phyloP scores from a whole-genome alignment of 2,113 vertebrate genomes.

The Hippocampus zosterae region DNA sequence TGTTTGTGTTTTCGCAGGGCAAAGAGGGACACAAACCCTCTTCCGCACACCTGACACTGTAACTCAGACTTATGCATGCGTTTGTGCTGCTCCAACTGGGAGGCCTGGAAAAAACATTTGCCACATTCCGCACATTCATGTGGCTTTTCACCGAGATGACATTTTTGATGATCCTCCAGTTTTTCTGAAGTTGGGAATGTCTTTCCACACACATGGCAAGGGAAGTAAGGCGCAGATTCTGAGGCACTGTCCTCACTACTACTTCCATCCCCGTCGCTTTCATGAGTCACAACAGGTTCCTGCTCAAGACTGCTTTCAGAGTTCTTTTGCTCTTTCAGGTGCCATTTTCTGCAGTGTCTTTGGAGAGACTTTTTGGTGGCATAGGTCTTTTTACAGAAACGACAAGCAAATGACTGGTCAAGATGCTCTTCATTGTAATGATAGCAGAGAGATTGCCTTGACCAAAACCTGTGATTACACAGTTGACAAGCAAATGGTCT shows the following conservation, averaged over 20 bases:
- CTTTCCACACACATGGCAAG: slow-evolving; percentile 77
- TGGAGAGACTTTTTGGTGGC: slow-evolving; percentile 52
- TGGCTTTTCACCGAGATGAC: slow-evolving; percentile 76
- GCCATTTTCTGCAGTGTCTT: slow-evolving; percentile 61
- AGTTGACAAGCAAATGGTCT: slow-evolving; percentile 58
- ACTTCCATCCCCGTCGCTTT: slow-evolving; percentile 34
- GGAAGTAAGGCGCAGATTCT: slow-evolving; percentile 75
- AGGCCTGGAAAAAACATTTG: slow-evolving; percentile 72
- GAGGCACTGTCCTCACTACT: slow-evolving; percentile 59
- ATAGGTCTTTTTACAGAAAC: slow-evolving; percentile 63
- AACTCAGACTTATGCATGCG: slow-evolving; percentile 75
- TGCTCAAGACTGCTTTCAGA: slow-evolving; percentile 16
- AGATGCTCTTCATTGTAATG: slow-evolving; percentile 57
- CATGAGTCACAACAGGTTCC: slow-evolving; percentile 32
- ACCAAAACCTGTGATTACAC: slow-evolving; percentile 61
- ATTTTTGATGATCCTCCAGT: slow-evolving; percentile 76
- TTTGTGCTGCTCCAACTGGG: slow-evolving; percentile 73
- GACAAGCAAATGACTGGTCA: slow-evolving; percentile 50
- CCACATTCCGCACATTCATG: slow-evolving; percentile 76
- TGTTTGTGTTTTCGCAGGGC: slow-evolving; percentile 74
- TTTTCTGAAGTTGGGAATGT: slow-evolving; percentile 73
- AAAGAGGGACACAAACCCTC: slow-evolving; percentile 73
- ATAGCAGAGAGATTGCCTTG: slow-evolving; percentile 43
- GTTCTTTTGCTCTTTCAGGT: slow-evolving; percentile 35
- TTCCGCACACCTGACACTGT: slow-evolving; percentile 74